Conservation (phyloP, 2,113 vertebrate species). For the Gallinago undulata region DNA sequence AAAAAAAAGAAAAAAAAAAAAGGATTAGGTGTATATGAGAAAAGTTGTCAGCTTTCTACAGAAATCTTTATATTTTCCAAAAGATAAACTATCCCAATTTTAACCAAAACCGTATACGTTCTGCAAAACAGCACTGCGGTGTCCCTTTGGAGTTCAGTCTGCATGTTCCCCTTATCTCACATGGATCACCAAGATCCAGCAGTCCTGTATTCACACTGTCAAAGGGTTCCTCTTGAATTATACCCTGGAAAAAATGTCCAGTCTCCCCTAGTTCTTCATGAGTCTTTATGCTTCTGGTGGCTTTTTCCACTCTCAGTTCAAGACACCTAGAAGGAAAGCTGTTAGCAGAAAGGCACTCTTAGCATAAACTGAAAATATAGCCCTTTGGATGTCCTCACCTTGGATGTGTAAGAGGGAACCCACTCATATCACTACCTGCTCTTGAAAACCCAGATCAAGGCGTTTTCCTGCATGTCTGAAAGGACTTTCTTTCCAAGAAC, state of each 20-base stretch:
- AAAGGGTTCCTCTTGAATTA: neutral
- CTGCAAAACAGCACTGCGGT: neutral
- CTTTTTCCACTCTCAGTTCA: neutral
- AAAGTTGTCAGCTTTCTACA: neutral
- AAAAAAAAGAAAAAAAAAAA: neutral
- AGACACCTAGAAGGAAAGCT: neutral
- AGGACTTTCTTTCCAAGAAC: neutral
- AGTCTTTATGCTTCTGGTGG: neutral
- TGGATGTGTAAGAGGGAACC: neutral
- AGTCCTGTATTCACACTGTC: neutral
- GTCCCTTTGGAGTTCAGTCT: neutral
- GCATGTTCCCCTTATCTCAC: neutral
- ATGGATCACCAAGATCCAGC: fast-evolving
- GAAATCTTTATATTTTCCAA: neutral
- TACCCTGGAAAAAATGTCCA: neutral
- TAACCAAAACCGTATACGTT: neutral
- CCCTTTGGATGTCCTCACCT: neutral
- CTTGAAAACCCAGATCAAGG: neutral
- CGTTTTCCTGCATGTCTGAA: neutral
- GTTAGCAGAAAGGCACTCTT: neutral
- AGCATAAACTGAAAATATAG: neutral
- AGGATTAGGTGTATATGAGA: neutral
- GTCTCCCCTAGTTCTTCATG: neutral
- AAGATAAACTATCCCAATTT: neutral
- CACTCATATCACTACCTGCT: neutral